Percentiles rank a stretch among this genome's conserved stretches.
Conservation (phyloP, 2,888 invertebrate species). For the Orthosia gothica region DNA sequence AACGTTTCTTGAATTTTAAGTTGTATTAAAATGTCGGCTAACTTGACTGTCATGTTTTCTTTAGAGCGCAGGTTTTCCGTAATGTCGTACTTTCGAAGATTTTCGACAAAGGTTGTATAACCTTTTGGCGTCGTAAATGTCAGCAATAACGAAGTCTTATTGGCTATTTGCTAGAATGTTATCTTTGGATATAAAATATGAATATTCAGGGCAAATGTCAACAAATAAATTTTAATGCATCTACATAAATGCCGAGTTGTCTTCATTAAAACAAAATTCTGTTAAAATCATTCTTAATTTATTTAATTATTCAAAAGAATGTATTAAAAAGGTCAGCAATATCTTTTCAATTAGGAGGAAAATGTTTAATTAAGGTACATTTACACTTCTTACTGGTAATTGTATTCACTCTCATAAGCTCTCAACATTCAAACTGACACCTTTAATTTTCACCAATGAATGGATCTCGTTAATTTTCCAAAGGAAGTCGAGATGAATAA, state of each 20-base stretch:
- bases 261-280: background rate
- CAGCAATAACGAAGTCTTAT: slow-evolving; percentile 2
- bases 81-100: slow-evolving; percentile 51
- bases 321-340: background rate
- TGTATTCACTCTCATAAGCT: background rate
- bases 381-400: slow-evolving; percentile 16
- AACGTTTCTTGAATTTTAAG: slow-evolving; percentile 68
- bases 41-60: slow-evolving; percentile 62
- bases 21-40: slow-evolving; percentile 57
- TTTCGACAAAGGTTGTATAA: slow-evolving; percentile 40
- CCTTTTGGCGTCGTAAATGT: slow-evolving; percentile 17
- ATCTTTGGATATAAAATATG: slow-evolving; percentile 11
- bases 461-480: slow-evolving; percentile 76
- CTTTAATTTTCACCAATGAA: slow-evolving; percentile 72
- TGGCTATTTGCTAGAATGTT: background rate
- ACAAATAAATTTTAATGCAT: background rate
- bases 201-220: slow-evolving; percentile 8
- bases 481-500: slow-evolving; percentile 75
- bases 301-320: slow-evolving; percentile 5
- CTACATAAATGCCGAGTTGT: background rate
- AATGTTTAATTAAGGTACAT: slow-evolving; percentile 32
- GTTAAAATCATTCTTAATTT: background rate
- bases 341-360: slow-evolving; percentile 9
- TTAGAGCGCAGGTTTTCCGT: slow-evolving; percentile 41
- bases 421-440: slow-evolving; percentile 66